Conservation (phyloP, 2,113 vertebrate species). For the Gymnocephalus cernua region DNA sequence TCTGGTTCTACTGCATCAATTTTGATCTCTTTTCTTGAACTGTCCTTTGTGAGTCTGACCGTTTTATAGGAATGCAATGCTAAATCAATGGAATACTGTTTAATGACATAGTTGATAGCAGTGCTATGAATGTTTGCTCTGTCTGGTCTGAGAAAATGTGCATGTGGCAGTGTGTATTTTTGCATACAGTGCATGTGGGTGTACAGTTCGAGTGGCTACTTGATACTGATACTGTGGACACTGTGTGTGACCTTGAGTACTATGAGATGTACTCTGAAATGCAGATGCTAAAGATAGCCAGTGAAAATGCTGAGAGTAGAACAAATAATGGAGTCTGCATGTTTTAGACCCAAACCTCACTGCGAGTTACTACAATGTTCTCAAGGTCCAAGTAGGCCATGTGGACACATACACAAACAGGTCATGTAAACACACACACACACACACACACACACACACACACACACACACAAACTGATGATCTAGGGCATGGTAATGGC, state of each 20-base stretch:
- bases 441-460: slow-evolving; percentile 11
- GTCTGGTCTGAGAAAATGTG: slow-evolving; percentile 4
- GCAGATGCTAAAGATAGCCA: slow-evolving; percentile 52
- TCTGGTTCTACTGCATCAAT: neutral
- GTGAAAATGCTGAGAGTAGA: slow-evolving; percentile 38
- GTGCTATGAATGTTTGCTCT: neutral
- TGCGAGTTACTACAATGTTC: slow-evolving; percentile 16
- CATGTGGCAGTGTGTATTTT: neutral
- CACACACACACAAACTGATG: slow-evolving; percentile 17
- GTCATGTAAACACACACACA: slow-evolving; percentile 11
- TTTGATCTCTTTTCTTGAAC: neutral
- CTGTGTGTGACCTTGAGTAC: slow-evolving; percentile 44
- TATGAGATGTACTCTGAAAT: slow-evolving; percentile 28
- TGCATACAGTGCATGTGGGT: neutral
- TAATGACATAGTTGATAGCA: neutral
- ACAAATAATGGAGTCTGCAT: slow-evolving; percentile 51
- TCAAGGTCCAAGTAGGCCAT: slow-evolving; percentile 61
- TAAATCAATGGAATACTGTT: neutral
- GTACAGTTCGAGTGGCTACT: slow-evolving; percentile 10
- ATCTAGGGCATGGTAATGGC: slow-evolving; percentile 37
- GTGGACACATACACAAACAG: neutral
- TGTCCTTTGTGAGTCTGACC: neutral
- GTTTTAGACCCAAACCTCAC: slow-evolving; percentile 32
- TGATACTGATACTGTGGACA: slow-evolving; percentile 14
- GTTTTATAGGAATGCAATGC: too few species aligned